Evolutionary conservation across 2,113 vertebrate genomes (phyloP).

Genomic region (Bubo scandiacus): DNA sequence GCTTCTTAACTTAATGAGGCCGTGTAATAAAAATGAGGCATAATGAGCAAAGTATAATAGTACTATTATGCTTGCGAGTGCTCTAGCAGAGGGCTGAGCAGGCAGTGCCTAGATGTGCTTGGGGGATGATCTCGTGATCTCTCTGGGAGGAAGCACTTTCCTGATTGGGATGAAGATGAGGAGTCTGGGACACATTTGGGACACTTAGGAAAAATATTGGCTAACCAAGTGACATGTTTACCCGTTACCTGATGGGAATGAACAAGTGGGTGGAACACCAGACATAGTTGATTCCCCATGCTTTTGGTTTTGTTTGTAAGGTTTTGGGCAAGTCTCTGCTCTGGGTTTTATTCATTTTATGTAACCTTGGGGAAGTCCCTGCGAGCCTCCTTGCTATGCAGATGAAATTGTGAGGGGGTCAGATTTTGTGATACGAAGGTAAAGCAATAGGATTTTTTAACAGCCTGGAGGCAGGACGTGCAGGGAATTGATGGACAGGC

Average conservation of each 20-base stretch:
- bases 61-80: not conserved
- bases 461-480: not conserved
- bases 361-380: not conserved
- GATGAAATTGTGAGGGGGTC: not conserved
- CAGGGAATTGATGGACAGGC: not conserved
- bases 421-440: not conserved
- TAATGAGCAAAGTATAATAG: slow-evolving; percentile 41
- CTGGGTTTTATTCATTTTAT: not conserved
- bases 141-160: not conserved
- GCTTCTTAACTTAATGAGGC: slow-evolving; percentile 52
- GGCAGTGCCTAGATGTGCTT: not conserved
- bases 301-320: not conserved
- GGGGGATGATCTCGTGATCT: not conserved
- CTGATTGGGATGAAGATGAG: not conserved
- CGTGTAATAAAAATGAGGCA: slow-evolving; percentile 40
- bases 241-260: not conserved
- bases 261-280: not conserved
- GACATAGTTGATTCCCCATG: rapidly evolving
- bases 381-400: rapidly evolving
- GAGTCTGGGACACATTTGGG: not conserved
- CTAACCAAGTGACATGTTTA: not conserved
- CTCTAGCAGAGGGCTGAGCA: not conserved
- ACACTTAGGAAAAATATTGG: not conserved
- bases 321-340: not conserved
- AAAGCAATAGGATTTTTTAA: not conserved